Evolutionary conservation across 2,113 vertebrate species (phyloP), one percentile per base, ranked within the genome.

Genomic region (Solea solea): DNA sequence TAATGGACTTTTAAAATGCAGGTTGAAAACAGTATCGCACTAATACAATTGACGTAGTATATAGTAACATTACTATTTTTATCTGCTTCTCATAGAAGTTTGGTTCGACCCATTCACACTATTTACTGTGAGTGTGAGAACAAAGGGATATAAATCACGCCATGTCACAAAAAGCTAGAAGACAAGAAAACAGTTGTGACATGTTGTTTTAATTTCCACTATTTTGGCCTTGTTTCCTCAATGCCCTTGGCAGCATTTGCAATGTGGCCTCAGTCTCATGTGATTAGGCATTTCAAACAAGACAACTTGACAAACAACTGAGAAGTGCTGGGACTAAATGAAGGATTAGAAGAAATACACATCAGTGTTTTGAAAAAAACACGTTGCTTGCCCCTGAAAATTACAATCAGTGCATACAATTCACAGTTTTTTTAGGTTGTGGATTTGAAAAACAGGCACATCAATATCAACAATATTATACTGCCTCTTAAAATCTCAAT

Each of bases 271-370:
- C 15, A 34, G 60, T 12, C 46, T 68, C 63, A 55, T 57, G 58
- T 15, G 21, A 51, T 58, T 12, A 52, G 69, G 10, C 60, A 57
- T 58, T 67, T 72, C 34, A 67, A 70, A 76, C 42, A 60, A 44
- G 64, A 71, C 57, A 64, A 59, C 14, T 39, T 12, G 50, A 51
- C 28, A 63, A 64, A 64, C 39, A n/a, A 51, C 9, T 39, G 49
- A 52, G 28, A 73, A 28, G 60, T 27, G 34, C 9, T 56, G 40
- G 57, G 45, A 39, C 12, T 12, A 52, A 68, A 41, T 16, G 16
- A 45, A 12, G 3, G 44, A 12, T 9, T 45, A 12, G 8, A 3
- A 12, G 44, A 8, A 3, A 13, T 45, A 13, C 2, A 45, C 2
- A 45, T 10, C 8, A 13, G 3, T 3, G 8, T 45, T 9, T 45